A percentile compares a stretch with the other conserved stretches of the same genome.
Evolutionary conservation across 2,797 vertebrate species (phyloP).

Genomic region (Myotis myotis): DNA sequence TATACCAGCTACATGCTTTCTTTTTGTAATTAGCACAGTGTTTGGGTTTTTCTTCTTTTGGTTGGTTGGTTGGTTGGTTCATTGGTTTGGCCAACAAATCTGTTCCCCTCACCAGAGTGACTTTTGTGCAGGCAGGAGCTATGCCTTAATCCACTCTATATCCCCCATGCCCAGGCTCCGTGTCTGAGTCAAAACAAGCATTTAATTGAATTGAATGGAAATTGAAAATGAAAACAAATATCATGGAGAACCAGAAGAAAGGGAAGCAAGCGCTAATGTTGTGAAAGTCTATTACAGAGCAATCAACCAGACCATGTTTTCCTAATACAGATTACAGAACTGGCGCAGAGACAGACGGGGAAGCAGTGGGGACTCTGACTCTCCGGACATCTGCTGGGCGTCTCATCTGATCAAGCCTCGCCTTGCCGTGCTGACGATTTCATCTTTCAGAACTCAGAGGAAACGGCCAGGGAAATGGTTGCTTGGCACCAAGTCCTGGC

Average conservation of each 20-base stretch:
- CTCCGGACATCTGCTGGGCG: slow-evolving; percentile 68
- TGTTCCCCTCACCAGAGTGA: neutral
- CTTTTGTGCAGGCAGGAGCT: neutral
- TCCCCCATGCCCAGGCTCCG: neutral
- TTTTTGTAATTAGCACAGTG: neutral
- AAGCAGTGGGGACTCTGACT: slow-evolving; percentile 9
- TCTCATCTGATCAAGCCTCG: slow-evolving; percentile 64
- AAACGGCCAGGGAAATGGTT: neutral
- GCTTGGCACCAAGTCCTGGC: slow-evolving; percentile 34
- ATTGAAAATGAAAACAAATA: slow-evolving; percentile 72
- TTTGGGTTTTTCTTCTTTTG: neutral
- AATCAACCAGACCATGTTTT: slow-evolving; percentile 68
- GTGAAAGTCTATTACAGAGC: slow-evolving; percentile 63
- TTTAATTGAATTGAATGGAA: slow-evolving; percentile 68
- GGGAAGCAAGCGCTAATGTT: slow-evolving; percentile 18
- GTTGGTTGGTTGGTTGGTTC: neutral
- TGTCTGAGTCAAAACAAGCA: slow-evolving; percentile 35
- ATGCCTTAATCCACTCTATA: neutral
- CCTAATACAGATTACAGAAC: slow-evolving; percentile 62
- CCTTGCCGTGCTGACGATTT: slow-evolving; percentile 57
- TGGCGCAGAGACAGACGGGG: slow-evolving; percentile 28
- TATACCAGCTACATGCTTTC: neutral
- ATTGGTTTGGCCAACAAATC: neutral
- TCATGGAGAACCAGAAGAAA: slow-evolving; percentile 39
- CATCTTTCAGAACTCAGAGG: slow-evolving; percentile 63